phyloP scores from a whole-genome alignment of 2,113 vertebrate genomes.

The Mesoclemmys tuberculata region DNA sequence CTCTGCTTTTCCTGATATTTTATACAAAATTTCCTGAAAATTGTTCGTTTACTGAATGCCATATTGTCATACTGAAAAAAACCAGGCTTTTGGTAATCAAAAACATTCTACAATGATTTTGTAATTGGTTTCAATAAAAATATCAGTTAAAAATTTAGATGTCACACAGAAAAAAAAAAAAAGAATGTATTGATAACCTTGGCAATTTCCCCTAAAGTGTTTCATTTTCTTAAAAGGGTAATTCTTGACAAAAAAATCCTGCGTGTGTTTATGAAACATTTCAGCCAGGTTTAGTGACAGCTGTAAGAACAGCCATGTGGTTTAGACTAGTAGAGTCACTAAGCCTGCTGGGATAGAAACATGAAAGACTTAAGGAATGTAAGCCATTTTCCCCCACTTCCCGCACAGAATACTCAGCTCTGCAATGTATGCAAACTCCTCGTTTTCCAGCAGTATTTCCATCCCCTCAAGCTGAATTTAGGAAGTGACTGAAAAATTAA shows the following conservation, averaged over 20 bases:
- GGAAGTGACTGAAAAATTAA: constrained; percentile 47
- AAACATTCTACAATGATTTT: not conserved
- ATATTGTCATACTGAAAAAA: constrained; percentile 41
- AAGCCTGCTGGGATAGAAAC: constrained; percentile 20
- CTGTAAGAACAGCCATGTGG: constrained; percentile 26
- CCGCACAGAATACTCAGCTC: constrained; percentile 54
- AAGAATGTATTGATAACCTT: constrained; percentile 51
- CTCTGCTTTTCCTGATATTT: constrained; percentile 56
- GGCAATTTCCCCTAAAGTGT: constrained; percentile 36
- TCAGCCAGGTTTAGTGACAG: constrained; percentile 52
- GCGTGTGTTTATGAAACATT: not conserved
- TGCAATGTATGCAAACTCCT: constrained; percentile 45
- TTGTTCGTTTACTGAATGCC: constrained; percentile 34
- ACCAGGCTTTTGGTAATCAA: not conserved
- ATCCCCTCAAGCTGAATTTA: constrained; percentile 61
- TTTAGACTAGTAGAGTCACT: constrained; percentile 35
- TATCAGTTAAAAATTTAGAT: constrained; percentile 59
- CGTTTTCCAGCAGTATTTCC: constrained; percentile 59
- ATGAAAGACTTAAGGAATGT: constrained; percentile 48
- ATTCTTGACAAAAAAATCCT: constrained; percentile 5
- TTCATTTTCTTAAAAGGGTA: constrained; percentile 39
- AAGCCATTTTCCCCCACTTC: constrained; percentile 67
- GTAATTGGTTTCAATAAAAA: not conserved
- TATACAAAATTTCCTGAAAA: constrained; percentile 52
- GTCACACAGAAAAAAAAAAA: constrained; percentile 51